Evolutionary conservation across 2,113 vertebrate species (phyloP), one percentile per base, ranked within the genome.

Genomic region (Cavia porcellus): DNA sequence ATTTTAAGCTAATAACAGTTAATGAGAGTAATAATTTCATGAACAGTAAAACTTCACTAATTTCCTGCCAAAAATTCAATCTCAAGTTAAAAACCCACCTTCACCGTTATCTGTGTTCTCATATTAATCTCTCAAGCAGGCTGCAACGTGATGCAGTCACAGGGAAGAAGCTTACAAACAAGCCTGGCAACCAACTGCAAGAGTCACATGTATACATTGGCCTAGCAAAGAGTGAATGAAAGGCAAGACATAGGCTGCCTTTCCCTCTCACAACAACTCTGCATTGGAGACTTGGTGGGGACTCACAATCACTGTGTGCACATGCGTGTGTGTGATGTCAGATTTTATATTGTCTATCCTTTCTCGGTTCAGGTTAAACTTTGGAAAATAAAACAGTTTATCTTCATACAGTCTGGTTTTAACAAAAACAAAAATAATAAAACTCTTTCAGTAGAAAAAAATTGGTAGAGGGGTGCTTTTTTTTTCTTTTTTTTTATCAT

Each of bases 21-120:
- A 97, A 81, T 52, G 92, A 90, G 92, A 96, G 86, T 86, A 98
- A 98, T 89, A 97, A 95, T 97, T 98, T 98, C 97, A 93, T 83
- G 95, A 98, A 77, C 96, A 94, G 55, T 75, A 97, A 97, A 93
- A 30, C 90, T 45, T 77, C 95, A 96, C 70, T 83, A 84, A 92
- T 1, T 0, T 79, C n/a, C 75, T 50, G 25, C 30, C 81, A 66
- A 45, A 86, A 98, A 86, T 97, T 82, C 95, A 97, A 82, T 86
- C 98, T 96, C 95, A 90, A 96, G 91, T 96, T 96, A 62, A 96
- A 95, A 82, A 55, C 88, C 94, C 57, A 32, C 45, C 75, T 89
- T 68, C 61, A 93, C 45, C 86, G 11, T 20, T 62, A 24, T 57
- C 47, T 62, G 47, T 32, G 59, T 24, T 86, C 72, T 89, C 45